Evolutionary conservation across 2,888 invertebrate genomes (phyloP), one percentile per base, ranked within the genome.

Genomic region (Thumatha senex): DNA sequence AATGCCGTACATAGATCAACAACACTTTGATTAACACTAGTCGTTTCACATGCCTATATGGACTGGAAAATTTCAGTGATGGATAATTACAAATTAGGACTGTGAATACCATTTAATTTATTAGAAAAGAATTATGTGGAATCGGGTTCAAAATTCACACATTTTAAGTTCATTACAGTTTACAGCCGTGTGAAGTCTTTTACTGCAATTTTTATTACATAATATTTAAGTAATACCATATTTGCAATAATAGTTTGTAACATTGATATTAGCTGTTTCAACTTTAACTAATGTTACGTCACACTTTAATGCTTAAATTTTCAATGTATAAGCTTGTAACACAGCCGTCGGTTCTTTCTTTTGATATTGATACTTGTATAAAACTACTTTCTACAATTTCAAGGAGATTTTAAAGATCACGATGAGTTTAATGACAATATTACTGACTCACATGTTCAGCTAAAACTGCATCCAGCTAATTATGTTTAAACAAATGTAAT

Each of bases 211-310:
- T 61, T 48, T 50, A 56, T 67, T 67, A 62, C 56, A 53, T 60
- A 35, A 54, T 46, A 44, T 34, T 53, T 49, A 50, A 56, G 43
- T 62, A 55, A 58, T 59, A 44, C 40, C 14, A 57, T 67, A 54
- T 54, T 51, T 58, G 62, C 52, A 64, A 67, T 56, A 67, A 54
- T 50, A 39, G 51, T 58, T 54, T 56, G 50, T 54, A 55, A 64
- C 48, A 55, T 58, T 50, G 53, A 65, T 64, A 58, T 55, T 55
- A 58, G 58, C 53, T 51, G 53, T 58, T 60, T 49, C 57, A 47
- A 55, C 44, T 54, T 24, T 5, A 24, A 24, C 18, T 24, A 34
- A 47, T 41, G 46, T 59, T 56, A 60, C 60, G 40, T 55, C 60
- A 65, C 43, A 47, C 48, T 41, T 58, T 56, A 51, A 59, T 56